phyloP scores from a whole-genome alignment of 1,140 invertebrate genomes.

The Amphibalanus amphitrite region DNA sequence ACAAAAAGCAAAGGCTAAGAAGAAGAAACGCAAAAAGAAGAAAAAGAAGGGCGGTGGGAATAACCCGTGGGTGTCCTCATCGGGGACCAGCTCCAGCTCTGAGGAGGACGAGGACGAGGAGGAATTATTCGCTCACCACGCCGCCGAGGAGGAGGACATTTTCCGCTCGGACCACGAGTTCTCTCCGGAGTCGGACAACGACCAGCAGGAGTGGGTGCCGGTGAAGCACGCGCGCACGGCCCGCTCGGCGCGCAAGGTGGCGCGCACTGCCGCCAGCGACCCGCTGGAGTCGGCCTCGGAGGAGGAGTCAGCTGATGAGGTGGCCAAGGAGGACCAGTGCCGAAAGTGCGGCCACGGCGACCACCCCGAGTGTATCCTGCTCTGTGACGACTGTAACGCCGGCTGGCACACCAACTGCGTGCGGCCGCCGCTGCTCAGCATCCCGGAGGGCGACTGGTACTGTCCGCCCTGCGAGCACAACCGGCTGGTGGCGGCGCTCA shows the following conservation, averaged over 20 bases:
- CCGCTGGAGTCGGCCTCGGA: conserved; percentile 3
- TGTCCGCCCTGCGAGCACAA: conserved; percentile 87
- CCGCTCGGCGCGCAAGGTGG: conserved; percentile 4
- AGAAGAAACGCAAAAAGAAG: conserved; percentile 35
- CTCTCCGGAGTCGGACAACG: conserved; percentile 50
- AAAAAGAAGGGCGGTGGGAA: conserved; percentile 32
- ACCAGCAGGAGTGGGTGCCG: conserved; percentile 9
- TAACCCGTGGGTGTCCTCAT: conserved; percentile 47
- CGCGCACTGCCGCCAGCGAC: neutral
- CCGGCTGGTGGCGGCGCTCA: conserved; percentile 49
- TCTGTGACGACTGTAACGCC: conserved; percentile 85
- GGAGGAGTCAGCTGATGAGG: conserved; percentile 14
- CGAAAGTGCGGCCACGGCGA: conserved; percentile 35
- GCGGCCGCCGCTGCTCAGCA: conserved; percentile 68
- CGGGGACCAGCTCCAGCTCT: conserved; percentile 34
- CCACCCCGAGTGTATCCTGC: conserved; percentile 86
- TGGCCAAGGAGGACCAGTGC: conserved; percentile 16
- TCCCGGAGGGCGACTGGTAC: conserved; percentile 93
- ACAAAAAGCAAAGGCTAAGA: conserved; percentile 21
- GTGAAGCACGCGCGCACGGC: neutral
- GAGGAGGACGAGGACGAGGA: conserved; percentile 37
- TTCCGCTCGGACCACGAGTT: conserved; percentile 81
- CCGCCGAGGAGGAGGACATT: conserved; percentile 34
- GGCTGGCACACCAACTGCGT: conserved; percentile 91
- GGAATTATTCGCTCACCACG: conserved; percentile 11